Evolutionary conservation across 2,797 vertebrate species (phyloP), one percentile per base, ranked within the genome.

Genomic region (Hipposideros larvatus): DNA sequence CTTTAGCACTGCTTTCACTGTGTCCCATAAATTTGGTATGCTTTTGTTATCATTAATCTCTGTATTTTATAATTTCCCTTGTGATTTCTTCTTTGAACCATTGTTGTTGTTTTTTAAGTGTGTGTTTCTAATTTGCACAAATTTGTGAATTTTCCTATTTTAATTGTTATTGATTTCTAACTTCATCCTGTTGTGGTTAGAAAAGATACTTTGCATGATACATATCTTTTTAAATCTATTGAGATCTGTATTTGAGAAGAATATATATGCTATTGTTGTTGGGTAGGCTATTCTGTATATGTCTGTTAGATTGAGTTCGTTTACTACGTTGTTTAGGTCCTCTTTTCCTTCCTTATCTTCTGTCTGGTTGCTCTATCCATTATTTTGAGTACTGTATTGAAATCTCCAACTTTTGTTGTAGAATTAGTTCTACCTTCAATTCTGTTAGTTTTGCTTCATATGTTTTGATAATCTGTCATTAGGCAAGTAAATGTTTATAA

Each of bases 81-180:
- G 24, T 61, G 55, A 61, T n/a, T 87, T 87, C 55, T 74, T 61
- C 55, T 43, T 74, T 74, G 55, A 87, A 34, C 55, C 21, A 61
- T 13, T 61, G 37, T 37, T 37, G 41, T 31, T 74, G n/a, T n/a
- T 87, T 14, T 73, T 82, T 46, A 61, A 31, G 18, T 80, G 10
- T 80, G 5, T 43, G 37, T 61, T 61, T 28, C 59, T 61, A 74
- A 87, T 46, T 87, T 73, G 68, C 41, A 48, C 19, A 61, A 61
- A 87, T 74, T 18, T 48, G 9, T 87, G 70, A 61, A 74, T 87
- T 74, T 87, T 87, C 70, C 85, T 24, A 74, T 87, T 71, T 74
- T 31, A 57, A 11, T 71, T 87, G 37, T 87, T 48, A 59, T 16
- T 73, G 28, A 59, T 46, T 59, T 73, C 68, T 73, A 59, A 73